Evolutionary conservation across 2,113 vertebrate species (phyloP), one percentile per base, ranked within the genome.

Genomic region (Tringa solitaria): DNA sequence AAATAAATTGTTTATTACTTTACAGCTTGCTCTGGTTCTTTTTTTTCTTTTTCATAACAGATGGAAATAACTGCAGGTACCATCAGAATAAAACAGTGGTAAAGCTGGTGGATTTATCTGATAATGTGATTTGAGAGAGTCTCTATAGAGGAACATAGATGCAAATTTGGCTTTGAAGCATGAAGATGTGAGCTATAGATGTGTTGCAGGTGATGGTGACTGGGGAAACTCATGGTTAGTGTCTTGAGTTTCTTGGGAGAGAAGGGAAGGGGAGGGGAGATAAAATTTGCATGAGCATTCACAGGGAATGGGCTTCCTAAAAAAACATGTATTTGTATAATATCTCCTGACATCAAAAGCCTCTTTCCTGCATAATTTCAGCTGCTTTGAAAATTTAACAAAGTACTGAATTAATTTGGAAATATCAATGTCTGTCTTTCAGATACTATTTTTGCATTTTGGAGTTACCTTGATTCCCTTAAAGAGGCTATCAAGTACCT

Each of bases 1-100:
- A 97, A 98, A 97, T 97, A 98, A 98, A 97, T 70, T 41, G 76
- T 96, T 91, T 96, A 87, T 95, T 97, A 70, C 93, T 72, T 91
- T 82, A 89, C n/a, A 46, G 60, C 68, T 84, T 90, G 91, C 65
- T 84, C 53, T 70, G 46, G 20, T 61, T 15, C 23, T 53, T 81
- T 78, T 39, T 41, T 75, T 26, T 41, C 15, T 16, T 5, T 6
- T 23, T 4, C 2, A 1, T 37, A 56, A 82, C 48, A 91, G 84
- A 33, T 87, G 54, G 33, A 94, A 83, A 30, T 89, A 76, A 19
- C 48, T 93, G 67, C 53, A 76, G 63, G 46, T 73, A 63, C 69
- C 37, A 39, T 65, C 45, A 57, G 82, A 89, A 83, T 60, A 88
- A 80, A 50, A 5, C 45, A 74, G 45, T 35, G 46, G 54, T 69